Evolutionary conservation across 2,113 vertebrate genomes (phyloP).

Genomic region (Leucoraja erinaceus): DNA sequence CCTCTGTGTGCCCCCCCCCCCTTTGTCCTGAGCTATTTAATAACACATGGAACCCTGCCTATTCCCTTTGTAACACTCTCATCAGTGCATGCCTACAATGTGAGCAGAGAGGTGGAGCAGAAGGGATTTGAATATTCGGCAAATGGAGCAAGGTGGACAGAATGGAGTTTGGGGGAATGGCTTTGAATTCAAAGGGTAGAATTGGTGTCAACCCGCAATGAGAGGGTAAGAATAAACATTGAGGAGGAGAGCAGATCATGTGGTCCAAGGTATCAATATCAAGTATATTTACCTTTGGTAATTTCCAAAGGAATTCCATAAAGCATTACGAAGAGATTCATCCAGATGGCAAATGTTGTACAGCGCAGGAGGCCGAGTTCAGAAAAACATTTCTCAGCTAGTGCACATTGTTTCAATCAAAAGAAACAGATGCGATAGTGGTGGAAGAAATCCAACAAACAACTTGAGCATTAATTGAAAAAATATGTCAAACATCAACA

Average conservation of each 20-base stretch:
- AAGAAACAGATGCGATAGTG: constrained; percentile 7
- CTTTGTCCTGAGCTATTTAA: too few species aligned
- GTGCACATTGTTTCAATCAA: constrained; percentile 24
- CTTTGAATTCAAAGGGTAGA: neutral
- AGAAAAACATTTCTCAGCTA: constrained; percentile 10
- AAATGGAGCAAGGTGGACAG: neutral
- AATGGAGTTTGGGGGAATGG: neutral
- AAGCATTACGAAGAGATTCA: neutral
- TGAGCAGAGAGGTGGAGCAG: neutral
- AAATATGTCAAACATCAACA: constrained; percentile 19
- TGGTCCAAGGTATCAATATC: neutral
- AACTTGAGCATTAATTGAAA: constrained; percentile 17
- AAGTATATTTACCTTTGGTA: neutral
- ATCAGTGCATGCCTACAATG: too few species aligned
- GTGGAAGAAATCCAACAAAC: constrained; percentile 29
- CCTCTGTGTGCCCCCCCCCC: too few species aligned
- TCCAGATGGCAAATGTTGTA: neutral
- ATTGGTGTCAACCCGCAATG: neutral
- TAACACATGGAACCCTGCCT: too few species aligned
- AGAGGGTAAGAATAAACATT: neutral
- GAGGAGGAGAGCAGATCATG: neutral
- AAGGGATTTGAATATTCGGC: neutral
- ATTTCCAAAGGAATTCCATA: neutral
- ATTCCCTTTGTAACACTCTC: too few species aligned
- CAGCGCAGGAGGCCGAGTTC: neutral